A percentile compares a stretch with the other conserved stretches of the same genome.
Conservation (phyloP, 1,140 invertebrate species). For the Zeugodacus cucurbitae region DNA sequence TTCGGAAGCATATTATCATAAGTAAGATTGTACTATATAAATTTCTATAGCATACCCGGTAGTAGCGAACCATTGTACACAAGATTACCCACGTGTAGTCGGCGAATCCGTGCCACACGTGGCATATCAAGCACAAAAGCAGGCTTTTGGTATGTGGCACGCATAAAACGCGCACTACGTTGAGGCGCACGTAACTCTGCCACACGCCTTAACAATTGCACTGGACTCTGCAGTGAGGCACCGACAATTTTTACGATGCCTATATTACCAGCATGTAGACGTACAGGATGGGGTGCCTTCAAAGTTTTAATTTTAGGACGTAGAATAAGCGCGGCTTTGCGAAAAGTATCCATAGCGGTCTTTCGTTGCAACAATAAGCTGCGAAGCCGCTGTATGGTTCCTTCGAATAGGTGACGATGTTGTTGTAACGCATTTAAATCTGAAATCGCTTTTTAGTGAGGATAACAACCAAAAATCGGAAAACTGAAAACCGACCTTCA, state of each 20-base stretch:
- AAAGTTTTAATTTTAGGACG: constrained; percentile 14
- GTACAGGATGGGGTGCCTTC: constrained; percentile 42
- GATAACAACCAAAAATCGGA: neutral
- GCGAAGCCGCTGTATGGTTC: constrained; percentile 49
- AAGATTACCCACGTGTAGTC: constrained; percentile 54
- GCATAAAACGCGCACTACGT: neutral
- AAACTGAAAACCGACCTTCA: constrained; percentile 41
- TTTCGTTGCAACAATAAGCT: constrained; percentile 52
- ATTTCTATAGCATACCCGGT: constrained; percentile 47
- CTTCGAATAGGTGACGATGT: constrained; percentile 58
- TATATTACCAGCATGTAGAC: constrained; percentile 44
- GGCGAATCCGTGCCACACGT: constrained; percentile 46
- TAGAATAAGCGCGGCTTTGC: constrained; percentile 23
- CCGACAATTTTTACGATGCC: constrained; percentile 47
- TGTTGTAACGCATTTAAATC: constrained; percentile 53
- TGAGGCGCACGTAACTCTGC: constrained; percentile 45
- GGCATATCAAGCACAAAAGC: neutral
- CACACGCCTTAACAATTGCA: constrained; percentile 50
- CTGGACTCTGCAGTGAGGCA: constrained; percentile 49
- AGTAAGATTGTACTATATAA: neutral
- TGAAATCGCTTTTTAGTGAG: constrained; percentile 7
- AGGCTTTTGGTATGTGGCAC: neutral
- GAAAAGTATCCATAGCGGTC: constrained; percentile 46
- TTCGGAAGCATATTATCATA: neutral
- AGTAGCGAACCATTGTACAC: constrained; percentile 53